These are phyloP conservation scores for Andrena bicolor DNA, from an alignment of 2,888 invertebrate genomes.

Conservation along the genomic window DNA sequence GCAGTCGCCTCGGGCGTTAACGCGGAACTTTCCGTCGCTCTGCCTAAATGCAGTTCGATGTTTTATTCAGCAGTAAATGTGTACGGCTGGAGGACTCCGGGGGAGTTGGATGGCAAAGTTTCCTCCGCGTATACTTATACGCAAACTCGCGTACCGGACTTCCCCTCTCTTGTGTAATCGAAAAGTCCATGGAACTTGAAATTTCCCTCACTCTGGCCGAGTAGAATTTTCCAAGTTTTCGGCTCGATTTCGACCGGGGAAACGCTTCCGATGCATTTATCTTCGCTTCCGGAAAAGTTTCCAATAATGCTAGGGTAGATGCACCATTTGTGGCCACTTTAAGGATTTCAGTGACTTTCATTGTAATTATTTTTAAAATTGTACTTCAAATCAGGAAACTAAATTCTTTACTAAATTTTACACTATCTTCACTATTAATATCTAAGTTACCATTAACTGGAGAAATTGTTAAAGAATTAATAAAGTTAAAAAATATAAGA, in stretches of 20 bases:
- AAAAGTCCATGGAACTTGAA: constrained; percentile 4
- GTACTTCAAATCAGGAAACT: too few relatives aligned
- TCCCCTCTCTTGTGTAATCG: not conserved
- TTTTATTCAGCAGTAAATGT: constrained; percentile 34
- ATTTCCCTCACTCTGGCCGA: not conserved
- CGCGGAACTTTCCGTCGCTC: constrained; percentile 4
- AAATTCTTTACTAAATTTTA: too few relatives aligned
- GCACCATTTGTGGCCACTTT: too few relatives aligned
- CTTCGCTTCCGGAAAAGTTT: not conserved
- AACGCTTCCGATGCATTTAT: not conserved
- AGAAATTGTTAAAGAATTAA: too few relatives aligned
- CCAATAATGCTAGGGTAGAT: not conserved
- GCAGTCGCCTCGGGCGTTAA: not conserved
- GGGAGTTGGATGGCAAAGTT: constrained; percentile 35
- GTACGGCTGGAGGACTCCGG: not conserved
- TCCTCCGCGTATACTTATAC: not conserved
- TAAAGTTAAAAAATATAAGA: too few relatives aligned
- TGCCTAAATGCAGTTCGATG: constrained; percentile 22
- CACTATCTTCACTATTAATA: too few relatives aligned
- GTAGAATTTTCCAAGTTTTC: not conserved
- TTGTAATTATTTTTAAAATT: too few relatives aligned
- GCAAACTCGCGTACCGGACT: not conserved
- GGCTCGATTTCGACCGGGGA: not conserved
- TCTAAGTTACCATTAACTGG: too few relatives aligned
- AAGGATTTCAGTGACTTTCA: too few relatives aligned